These are phyloP conservation scores for Uloborus diversus DNA, from an alignment of 1,140 invertebrate species.

Conservation along the genomic window DNA sequence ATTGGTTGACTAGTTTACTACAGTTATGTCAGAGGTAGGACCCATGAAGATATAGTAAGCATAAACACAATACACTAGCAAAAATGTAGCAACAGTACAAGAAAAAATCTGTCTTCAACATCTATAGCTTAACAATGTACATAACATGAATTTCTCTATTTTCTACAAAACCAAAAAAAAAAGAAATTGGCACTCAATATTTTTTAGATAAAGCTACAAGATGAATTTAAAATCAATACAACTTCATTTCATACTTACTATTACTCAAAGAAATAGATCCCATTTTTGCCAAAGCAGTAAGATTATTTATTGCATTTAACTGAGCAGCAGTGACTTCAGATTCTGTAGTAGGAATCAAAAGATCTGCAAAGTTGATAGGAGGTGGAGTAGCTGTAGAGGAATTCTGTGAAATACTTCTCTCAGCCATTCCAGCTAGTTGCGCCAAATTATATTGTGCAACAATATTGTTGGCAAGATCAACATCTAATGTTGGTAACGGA, in stretches of 20 bases:
- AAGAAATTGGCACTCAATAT: too few relatives aligned
- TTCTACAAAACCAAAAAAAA: too few relatives aligned
- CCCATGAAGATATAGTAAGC: too few relatives aligned
- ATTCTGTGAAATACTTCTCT: conserved; percentile 62
- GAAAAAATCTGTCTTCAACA: too few relatives aligned
- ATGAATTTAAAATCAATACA: too few relatives aligned
- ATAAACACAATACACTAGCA: too few relatives aligned
- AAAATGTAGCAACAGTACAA: too few relatives aligned
- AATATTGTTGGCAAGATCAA: conserved; percentile 56
- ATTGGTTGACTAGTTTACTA: too few relatives aligned
- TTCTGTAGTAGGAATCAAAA: conserved; percentile 63
- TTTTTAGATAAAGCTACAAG: neutral
- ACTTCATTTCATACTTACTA: conserved; percentile 33
- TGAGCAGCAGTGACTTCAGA: conserved; percentile 46
- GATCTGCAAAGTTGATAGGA: conserved; percentile 58
- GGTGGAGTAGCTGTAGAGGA: conserved; percentile 61
- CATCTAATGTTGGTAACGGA: conserved; percentile 48
- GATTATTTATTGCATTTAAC: conserved; percentile 80
- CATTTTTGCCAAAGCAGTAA: conserved; percentile 87
- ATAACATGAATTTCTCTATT: too few relatives aligned
- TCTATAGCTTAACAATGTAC: too few relatives aligned
- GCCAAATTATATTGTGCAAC: conserved; percentile 58
- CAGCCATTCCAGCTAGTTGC: conserved; percentile 57
- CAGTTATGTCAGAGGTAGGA: too few relatives aligned
- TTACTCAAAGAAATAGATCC: conserved; percentile 67